Conservation (phyloP, 2,113 vertebrate genomes). For the Callipepla californica region DNA sequence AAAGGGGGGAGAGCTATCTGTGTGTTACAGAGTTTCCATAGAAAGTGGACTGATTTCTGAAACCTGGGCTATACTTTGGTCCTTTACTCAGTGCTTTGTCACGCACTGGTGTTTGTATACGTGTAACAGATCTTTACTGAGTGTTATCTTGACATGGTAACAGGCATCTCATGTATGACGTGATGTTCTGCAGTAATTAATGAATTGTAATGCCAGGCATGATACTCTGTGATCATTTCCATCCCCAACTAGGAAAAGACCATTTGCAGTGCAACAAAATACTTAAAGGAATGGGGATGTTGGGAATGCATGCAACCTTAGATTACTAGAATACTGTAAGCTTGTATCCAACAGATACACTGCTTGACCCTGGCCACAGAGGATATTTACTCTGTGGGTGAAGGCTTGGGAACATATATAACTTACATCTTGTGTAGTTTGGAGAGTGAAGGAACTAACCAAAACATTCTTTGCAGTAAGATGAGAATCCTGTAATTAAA, state of each 20-base stretch:
- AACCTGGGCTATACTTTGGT: not conserved
- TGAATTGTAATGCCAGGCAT: not conserved
- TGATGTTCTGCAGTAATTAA: not conserved
- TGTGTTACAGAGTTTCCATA: fast-evolving
- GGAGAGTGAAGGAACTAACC: not conserved
- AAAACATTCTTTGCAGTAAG: not conserved
- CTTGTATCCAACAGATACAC: not conserved
- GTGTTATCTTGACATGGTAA: not conserved
- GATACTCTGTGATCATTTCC: not conserved
- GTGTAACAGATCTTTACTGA: not conserved
- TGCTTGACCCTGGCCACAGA: not conserved
- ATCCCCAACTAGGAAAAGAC: not conserved
- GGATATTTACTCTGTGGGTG: not conserved
- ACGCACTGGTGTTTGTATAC: not conserved
- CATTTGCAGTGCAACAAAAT: not conserved
- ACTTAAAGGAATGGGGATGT: not conserved
- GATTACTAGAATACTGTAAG: not conserved
- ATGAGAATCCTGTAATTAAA: not conserved
- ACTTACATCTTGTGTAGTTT: not conserved
- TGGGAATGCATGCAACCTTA: not conserved
- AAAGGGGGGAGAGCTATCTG: not conserved
- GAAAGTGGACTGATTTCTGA: not conserved
- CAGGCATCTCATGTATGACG: not conserved
- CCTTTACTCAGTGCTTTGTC: not conserved
- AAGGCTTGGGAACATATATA: not conserved